A percentile compares a stretch with the other conserved stretches of the same genome.
Conservation (phyloP, 2,888 invertebrate genomes). For the Melipona bicolor region DNA sequence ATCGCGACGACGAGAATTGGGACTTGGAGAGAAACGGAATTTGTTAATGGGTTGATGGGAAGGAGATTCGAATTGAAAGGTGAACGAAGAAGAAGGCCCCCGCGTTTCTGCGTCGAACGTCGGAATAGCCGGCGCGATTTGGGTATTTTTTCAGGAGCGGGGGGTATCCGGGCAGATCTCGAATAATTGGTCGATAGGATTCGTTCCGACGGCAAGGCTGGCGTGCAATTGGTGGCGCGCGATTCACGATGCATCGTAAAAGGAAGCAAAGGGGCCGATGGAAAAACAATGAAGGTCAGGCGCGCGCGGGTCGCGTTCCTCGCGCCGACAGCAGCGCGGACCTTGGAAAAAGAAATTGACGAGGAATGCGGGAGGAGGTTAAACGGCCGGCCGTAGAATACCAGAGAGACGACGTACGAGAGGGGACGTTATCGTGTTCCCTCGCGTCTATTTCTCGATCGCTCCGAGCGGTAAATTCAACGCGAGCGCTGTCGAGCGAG, state of each 20-base stretch:
- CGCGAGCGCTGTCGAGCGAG: slow-evolving; percentile 39
- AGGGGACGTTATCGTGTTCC: slow-evolving; percentile 17
- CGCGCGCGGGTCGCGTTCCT: slow-evolving; percentile 64
- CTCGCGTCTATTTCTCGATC: slow-evolving; percentile 60
- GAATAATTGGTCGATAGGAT: slow-evolving; percentile 31
- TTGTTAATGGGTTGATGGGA: neutral
- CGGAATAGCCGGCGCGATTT: slow-evolving; percentile 15
- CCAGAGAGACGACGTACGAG: slow-evolving; percentile 42
- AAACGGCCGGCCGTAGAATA: slow-evolving; percentile 55
- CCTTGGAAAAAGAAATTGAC: slow-evolving; percentile 58
- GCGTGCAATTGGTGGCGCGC: slow-evolving; percentile 29
- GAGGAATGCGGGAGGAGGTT: slow-evolving; percentile 64
- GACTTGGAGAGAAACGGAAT: too few relatives aligned
- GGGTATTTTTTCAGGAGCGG: neutral
- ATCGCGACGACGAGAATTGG: neutral
- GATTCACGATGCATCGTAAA: slow-evolving; percentile 46
- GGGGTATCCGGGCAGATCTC: slow-evolving; percentile 25
- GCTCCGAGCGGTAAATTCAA: slow-evolving; percentile 66
- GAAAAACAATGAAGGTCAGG: slow-evolving; percentile 66
- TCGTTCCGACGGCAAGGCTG: slow-evolving; percentile 7
- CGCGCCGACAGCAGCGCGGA: slow-evolving; percentile 42
- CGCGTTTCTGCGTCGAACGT: neutral
- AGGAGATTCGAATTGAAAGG: neutral
- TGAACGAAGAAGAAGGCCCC: neutral
- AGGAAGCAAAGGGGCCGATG: slow-evolving; percentile 47